A percentile compares a stretch with the other conserved stretches of the same genome.
phyloP scores from a whole-genome alignment of 2,797 vertebrate genomes.

The Ctenopoma kingsleyae region DNA sequence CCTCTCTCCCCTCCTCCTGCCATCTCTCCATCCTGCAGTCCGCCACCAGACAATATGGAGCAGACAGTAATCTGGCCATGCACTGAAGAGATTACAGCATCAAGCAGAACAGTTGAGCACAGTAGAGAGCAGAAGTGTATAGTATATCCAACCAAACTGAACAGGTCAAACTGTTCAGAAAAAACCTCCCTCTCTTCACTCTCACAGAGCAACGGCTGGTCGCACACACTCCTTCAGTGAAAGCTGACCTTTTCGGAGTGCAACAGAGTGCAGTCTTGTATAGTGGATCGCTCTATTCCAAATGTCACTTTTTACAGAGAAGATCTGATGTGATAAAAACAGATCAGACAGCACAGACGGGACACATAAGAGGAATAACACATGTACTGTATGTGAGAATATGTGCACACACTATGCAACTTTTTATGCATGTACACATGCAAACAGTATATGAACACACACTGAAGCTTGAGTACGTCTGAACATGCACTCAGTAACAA shows the following conservation, averaged over 20 bases:
- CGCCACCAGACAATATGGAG: conserved; percentile 78
- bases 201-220: conserved; percentile 38
- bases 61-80: conserved; percentile 83
- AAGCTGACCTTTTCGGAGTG: conserved; percentile 76
- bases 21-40: conserved; percentile 65
- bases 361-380: conserved; percentile 30
- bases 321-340: conserved; percentile 64
- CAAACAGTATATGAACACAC: conserved; percentile 16
- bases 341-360: conserved; percentile 31
- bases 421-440: conserved; percentile 7
- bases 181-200: conserved; percentile 30
- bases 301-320: conserved; percentile 76
- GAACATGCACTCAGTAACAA: conserved; percentile 43
- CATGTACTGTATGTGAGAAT: conserved; percentile 9
- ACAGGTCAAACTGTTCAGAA: conserved; percentile 18
- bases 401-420: neutral
- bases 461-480: conserved; percentile 27
- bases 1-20: conserved; percentile 54
- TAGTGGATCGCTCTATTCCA: conserved; percentile 69
- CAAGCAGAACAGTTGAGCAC: conserved; percentile 63
- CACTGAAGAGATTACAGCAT: conserved; percentile 81
- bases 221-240: conserved; percentile 59
- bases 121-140: conserved; percentile 57
- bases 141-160: conserved; percentile 29
- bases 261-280: conserved; percentile 59